Conservation (phyloP, 37 sponge, comb jelly and placozoan species). For the Cliona cf. orientalis region DNA sequence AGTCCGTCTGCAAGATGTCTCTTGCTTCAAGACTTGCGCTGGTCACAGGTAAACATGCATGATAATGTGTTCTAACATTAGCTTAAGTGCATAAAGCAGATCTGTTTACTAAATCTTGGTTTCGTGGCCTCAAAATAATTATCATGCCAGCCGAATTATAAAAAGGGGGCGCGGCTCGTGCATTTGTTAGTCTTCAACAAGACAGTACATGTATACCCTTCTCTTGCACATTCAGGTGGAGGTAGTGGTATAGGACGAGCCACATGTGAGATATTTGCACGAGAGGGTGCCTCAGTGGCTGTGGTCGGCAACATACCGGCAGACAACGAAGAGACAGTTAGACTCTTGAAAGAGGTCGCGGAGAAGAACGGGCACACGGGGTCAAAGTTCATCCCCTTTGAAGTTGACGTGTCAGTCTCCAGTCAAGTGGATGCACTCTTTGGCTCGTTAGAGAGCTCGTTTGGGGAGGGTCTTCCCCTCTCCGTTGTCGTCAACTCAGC, state of each 20-base stretch:
- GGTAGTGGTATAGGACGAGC: no score
- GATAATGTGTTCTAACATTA: no score
- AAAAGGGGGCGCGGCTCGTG: no score
- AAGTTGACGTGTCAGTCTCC: neutral
- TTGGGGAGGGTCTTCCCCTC: constrained; percentile 3
- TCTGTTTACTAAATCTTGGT: no score
- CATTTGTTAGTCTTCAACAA: no score
- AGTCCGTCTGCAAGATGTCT: neutral
- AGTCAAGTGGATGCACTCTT: constrained; percentile 7
- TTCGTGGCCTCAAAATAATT: no score
- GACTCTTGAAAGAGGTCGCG: neutral
- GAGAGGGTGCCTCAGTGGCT: no score
- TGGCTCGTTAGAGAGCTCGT: neutral
- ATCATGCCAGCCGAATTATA: neutral
- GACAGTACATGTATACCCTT: no score
- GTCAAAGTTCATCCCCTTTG: neutral
- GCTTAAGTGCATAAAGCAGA: no score
- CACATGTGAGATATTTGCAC: no score
- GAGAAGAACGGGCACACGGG: neutral
- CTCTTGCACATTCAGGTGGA: no score
- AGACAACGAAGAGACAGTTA: constrained; percentile 1
- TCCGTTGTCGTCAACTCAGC: constrained; percentile 52
- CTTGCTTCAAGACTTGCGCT: neutral
- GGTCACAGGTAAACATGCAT: neutral
- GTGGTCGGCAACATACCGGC: neutral